Conservation (phyloP, 2,797 vertebrate genomes). For the Anniella stebbinsi region DNA sequence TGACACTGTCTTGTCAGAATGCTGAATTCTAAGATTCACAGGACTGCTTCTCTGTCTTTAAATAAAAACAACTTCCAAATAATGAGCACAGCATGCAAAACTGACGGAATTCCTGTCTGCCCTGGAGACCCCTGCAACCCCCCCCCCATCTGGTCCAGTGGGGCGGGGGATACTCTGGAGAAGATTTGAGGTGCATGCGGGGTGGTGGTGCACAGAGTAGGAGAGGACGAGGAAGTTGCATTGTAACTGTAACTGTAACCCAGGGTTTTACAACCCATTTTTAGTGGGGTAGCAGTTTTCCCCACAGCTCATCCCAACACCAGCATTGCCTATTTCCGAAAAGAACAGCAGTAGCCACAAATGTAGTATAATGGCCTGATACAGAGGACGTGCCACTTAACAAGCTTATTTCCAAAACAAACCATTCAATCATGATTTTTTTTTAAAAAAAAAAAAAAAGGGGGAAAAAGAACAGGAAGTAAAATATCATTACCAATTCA, state of each 20-base stretch:
- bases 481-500: neutral
- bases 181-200: too few relatives aligned
- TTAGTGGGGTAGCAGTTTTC: too few relatives aligned
- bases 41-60: neutral
- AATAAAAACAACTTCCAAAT: neutral
- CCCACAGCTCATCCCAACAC: neutral
- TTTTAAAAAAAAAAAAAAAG: neutral
- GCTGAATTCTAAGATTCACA: neutral
- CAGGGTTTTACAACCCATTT: too few relatives aligned
- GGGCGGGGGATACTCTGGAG: neutral
- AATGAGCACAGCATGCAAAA: neutral
- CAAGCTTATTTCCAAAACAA: neutral
- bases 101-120: neutral
- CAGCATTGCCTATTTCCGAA: neutral
- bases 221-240: too few relatives aligned
- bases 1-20: neutral
- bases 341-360: neutral
- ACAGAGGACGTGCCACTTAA: neutral
- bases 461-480: neutral
- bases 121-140: neutral
- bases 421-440: neutral
- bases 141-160: neutral
- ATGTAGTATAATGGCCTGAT: neutral
- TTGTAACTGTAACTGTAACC: too few relatives aligned
- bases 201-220: too few relatives aligned